Conservation (phyloP, 2,888 invertebrate genomes). For the Megastigmus dorsalis region DNA sequence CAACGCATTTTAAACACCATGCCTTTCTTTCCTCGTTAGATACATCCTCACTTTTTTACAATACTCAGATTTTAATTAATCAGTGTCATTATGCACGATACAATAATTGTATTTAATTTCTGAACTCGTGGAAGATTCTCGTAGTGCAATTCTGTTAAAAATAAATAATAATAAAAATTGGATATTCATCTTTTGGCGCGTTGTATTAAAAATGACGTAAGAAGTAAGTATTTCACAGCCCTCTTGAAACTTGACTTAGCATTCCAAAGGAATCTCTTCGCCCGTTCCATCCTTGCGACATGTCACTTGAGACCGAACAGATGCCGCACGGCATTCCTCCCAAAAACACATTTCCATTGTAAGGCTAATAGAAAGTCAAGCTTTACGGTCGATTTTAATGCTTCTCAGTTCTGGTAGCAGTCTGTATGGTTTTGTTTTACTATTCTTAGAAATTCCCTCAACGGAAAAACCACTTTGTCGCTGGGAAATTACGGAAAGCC, state of each 20-base stretch:
- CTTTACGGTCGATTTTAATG: conserved; percentile 46
- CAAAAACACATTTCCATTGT: conserved; percentile 70
- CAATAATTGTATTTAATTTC: too few relatives aligned
- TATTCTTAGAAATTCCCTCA: conserved; percentile 25
- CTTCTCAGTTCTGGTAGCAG: conserved; percentile 16
- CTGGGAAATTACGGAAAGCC: too few relatives aligned
- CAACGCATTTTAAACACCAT: too few relatives aligned
- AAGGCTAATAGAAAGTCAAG: conserved; percentile 70
- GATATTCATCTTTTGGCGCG: too few relatives aligned
- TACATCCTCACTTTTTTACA: too few relatives aligned
- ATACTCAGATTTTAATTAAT: too few relatives aligned
- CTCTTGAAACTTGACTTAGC: not conserved
- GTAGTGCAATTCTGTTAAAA: too few relatives aligned
- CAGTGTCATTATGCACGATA: too few relatives aligned
- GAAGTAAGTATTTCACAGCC: not conserved
- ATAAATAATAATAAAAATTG: too few relatives aligned
- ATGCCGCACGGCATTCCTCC: conserved; percentile 64
- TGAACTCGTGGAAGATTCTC: too few relatives aligned
- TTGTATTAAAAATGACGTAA: not conserved
- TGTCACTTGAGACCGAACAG: conserved; percentile 73
- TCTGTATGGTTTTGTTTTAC: conserved; percentile 36
- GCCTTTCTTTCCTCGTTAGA: too few relatives aligned
- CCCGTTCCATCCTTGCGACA: conserved; percentile 58
- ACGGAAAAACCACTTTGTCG: too few relatives aligned
- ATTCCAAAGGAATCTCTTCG: conserved; percentile 33